Conservation (phyloP, 2,888 invertebrate genomes). For the Coecobrya sp. region DNA sequence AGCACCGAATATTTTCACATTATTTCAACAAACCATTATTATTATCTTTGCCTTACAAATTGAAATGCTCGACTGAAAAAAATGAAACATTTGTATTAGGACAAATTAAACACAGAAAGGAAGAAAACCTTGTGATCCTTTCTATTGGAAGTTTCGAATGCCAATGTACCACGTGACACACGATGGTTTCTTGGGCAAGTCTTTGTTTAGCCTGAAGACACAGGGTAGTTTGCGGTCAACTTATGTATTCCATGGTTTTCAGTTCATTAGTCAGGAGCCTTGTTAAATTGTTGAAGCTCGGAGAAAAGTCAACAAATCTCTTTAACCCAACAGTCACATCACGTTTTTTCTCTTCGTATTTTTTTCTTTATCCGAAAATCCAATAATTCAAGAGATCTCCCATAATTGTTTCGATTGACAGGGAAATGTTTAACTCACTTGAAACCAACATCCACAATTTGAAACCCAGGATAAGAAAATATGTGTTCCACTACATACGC, state of each 20-base stretch:
- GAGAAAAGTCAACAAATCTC: neutral
- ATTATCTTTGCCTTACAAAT: no score
- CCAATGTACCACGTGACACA: no score
- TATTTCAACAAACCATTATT: no score
- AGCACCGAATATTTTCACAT: slow-evolving; percentile 4
- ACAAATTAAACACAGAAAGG: no score
- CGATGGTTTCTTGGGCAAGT: neutral
- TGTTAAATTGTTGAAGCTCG: slow-evolving; percentile 14
- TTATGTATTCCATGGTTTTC: no score
- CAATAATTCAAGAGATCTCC: slow-evolving; percentile 67
- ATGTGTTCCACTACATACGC: neutral
- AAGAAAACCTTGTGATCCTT: no score
- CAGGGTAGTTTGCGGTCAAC: neutral
- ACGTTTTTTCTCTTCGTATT: slow-evolving; percentile 53
- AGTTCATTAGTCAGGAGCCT: neutral
- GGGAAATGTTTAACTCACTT: slow-evolving; percentile 59
- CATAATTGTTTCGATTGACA: slow-evolving; percentile 62
- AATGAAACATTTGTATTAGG: no score
- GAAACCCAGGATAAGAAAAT: slow-evolving; percentile 36
- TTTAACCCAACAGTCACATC: slow-evolving; percentile 46
- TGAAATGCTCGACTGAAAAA: no score
- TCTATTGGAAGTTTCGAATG: no score
- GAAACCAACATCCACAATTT: slow-evolving; percentile 44
- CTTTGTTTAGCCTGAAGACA: neutral
- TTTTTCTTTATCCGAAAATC: neutral